Percentiles rank a stretch among this genome's conserved stretches.
Conservation (phyloP, 2,113 vertebrate genomes). For the Ceyx melanurus region DNA sequence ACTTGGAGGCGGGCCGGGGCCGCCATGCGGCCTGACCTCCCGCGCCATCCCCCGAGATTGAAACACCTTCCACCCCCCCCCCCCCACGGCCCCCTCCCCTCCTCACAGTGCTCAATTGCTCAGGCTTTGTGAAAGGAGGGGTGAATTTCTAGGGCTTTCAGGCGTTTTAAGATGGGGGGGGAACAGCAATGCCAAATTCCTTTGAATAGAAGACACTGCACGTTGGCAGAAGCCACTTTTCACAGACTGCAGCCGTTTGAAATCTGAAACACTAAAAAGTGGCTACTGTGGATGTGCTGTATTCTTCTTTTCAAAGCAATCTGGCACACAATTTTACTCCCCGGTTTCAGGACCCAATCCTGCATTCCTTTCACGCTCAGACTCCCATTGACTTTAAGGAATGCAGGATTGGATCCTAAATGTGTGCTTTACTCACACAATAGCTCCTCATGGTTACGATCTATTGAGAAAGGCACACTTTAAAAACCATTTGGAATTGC, state of each 20-base stretch:
- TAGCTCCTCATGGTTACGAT: constrained; percentile 58
- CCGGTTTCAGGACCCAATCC: constrained; percentile 53
- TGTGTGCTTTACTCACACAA: constrained; percentile 55
- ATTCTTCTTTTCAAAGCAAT: constrained; percentile 67
- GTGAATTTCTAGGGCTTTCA: constrained; percentile 36
- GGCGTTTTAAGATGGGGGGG: background rate
- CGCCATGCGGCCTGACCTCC: no score
- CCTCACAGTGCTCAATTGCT: background rate
- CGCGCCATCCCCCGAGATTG: no score
- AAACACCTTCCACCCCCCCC: no score
- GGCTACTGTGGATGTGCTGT: constrained; percentile 59
- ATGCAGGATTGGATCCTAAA: constrained; percentile 66
- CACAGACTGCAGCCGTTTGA: constrained; percentile 53
- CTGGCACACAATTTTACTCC: constrained; percentile 56
- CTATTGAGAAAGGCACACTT: constrained; percentile 58
- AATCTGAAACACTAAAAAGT: constrained; percentile 64
- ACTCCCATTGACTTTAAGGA: constrained; percentile 68
- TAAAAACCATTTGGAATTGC: constrained; percentile 64
- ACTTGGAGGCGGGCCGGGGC: no score
- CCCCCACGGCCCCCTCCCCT: background rate
- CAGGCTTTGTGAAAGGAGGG: constrained; percentile 18
- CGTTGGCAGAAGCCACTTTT: constrained; percentile 67
- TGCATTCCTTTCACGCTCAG: constrained; percentile 67
- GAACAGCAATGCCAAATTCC: constrained; percentile 22
- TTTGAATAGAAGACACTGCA: constrained; percentile 51